These are phyloP conservation scores for Cnemophilus loriae DNA, from an alignment of 2,113 vertebrate species.

Conservation along the genomic window DNA sequence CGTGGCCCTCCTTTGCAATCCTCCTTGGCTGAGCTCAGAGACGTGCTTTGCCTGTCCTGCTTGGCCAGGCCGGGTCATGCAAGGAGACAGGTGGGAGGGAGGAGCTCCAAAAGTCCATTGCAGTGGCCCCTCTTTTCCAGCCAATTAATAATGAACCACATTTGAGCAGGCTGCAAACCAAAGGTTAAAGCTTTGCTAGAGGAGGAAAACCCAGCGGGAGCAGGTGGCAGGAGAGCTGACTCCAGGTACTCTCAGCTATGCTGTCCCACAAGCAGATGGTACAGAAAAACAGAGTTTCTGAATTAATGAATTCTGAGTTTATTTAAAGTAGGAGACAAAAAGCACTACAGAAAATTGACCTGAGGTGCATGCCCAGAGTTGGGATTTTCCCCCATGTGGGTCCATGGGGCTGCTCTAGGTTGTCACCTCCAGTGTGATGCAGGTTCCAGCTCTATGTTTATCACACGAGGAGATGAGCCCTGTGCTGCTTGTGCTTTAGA, in stretches of 20 bases:
- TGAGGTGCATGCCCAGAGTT: not conserved
- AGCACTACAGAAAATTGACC: not conserved
- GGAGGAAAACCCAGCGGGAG: not conserved
- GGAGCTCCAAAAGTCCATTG: not conserved
- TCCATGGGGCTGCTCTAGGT: not conserved
- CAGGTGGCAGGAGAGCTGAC: slow-evolving; percentile 13
- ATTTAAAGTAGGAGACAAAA: not conserved
- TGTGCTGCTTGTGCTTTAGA: not conserved
- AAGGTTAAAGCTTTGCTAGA: slow-evolving; percentile 5
- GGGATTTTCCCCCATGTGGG: not conserved
- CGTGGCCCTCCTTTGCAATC: rapidly evolving
- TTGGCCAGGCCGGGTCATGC: rapidly evolving
- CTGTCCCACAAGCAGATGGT: not conserved
- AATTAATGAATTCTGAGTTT: not conserved
- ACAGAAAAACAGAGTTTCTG: not conserved
- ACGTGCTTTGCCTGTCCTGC: not conserved
- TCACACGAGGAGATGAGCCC: not conserved
- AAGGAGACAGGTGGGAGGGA: not conserved
- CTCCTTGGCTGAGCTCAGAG: not conserved
- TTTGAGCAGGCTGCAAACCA: not conserved
- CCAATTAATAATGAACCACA: not conserved
- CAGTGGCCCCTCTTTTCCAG: not conserved
- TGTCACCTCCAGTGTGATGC: not conserved
- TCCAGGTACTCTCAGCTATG: not conserved
- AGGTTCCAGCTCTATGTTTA: not conserved